Evolutionary conservation across 2,113 vertebrate genomes (phyloP).

Genomic region (Gadus chalcogrammus): DNA sequence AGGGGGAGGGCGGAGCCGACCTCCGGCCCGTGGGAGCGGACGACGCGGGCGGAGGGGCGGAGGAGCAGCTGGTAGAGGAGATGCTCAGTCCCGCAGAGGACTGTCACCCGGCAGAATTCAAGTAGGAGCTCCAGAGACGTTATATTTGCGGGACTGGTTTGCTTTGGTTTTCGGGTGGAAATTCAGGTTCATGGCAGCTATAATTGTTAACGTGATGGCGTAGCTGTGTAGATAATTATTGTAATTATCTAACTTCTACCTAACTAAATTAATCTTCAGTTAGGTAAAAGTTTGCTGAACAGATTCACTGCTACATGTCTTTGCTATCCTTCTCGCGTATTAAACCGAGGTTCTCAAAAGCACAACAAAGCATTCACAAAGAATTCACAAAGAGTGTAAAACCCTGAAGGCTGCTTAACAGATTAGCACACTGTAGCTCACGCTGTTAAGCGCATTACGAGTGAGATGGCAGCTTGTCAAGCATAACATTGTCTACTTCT

Average conservation of each 20-base stretch:
- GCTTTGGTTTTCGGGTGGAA: too few species aligned
- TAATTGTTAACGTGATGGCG: too few species aligned
- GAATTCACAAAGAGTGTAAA: neutral
- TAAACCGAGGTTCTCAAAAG: too few species aligned
- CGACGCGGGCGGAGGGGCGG: constrained; percentile 39
- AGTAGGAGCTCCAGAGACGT: constrained; percentile 64
- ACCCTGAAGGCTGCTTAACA: too few species aligned
- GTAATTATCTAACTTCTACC: too few species aligned
- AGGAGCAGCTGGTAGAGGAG: constrained; percentile 60
- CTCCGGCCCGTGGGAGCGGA: constrained; percentile 37
- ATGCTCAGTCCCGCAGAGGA: constrained; percentile 77
- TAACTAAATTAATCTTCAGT: neutral
- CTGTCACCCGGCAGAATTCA: constrained; percentile 89
- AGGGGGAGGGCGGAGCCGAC: constrained; percentile 19
- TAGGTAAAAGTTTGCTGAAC: neutral
- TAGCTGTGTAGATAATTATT: too few species aligned
- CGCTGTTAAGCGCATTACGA: neutral
- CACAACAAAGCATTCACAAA: neutral
- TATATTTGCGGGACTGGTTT: too few species aligned
- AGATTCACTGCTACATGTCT: too few species aligned
- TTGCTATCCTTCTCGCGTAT: too few species aligned
- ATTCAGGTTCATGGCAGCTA: too few species aligned
- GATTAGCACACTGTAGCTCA: too few species aligned
- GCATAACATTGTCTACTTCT: neutral
- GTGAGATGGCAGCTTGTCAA: neutral